Conservation (phyloP, 2,113 vertebrate species). For the Sigmodon hispidus region DNA sequence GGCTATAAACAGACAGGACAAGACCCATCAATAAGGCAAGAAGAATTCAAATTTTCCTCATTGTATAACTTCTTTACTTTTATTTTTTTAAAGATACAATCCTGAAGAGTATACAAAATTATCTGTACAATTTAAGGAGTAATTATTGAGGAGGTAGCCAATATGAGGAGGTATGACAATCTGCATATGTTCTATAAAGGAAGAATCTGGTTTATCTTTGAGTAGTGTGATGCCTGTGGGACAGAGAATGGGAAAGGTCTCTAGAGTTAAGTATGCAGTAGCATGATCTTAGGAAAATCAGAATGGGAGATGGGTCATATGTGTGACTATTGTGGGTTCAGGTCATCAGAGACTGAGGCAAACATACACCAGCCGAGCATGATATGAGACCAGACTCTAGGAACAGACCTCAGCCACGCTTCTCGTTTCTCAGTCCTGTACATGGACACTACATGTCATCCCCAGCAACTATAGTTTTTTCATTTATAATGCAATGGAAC, state of each 20-base stretch:
- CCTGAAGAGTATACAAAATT: not conserved
- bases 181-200: not conserved
- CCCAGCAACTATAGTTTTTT: not conserved
- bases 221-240: not conserved
- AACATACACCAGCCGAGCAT: not conserved
- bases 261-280: not conserved
- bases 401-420: no score
- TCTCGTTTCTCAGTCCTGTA: not conserved
- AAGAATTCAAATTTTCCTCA: not conserved
- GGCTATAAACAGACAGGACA: not conserved
- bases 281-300: not conserved
- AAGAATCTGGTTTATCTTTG: not conserved
- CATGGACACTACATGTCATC: no score
- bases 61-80: not conserved
- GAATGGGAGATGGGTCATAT: no score
- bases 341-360: not conserved
- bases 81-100: not conserved
- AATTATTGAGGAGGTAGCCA: not conserved
- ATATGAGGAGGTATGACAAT: not conserved
- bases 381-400: no score
- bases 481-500: not conserved
- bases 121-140: not conserved
- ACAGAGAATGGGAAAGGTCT: not conserved
- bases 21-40: not conserved
- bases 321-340: not conserved